Base-by-base conservation (phyloP, 2,797 vertebrate species). In the Pelochelys cantorii region DNA sequence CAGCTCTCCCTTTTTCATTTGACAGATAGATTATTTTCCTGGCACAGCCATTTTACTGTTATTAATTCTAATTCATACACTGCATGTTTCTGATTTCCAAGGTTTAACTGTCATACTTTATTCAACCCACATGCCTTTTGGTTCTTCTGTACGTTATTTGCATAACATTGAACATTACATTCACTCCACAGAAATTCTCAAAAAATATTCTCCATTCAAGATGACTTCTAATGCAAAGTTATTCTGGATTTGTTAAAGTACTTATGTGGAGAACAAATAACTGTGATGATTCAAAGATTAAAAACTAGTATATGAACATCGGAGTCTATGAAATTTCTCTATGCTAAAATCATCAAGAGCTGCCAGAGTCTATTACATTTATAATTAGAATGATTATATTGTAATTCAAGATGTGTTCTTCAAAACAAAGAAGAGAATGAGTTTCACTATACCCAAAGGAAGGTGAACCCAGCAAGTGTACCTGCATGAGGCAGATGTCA, bases 391-490 rank as follows among this genome's bases (percentile, higher is more conserved):
- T 94, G 71, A 96, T 95, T 96, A 93, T 89, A 96, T 95, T 96
- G 95, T 97, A 98, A 98, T 97, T 96, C 93, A 98, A 95, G 71
- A 93, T 95, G 65, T 94, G 85, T 90, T 97, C 89, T 96, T 96
- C 62, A 94, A 71, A 96, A 94, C 96, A 80, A 95, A 93, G 78
- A 97, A 93, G 25, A 95, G 68, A 94, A 93, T 86, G 34, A 88
- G 79, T 94, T 93, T 96, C 88, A 95, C 94, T 91, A 93, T 4
- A 96, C 25, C 27, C 52, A 91, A 88, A 93, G 37, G 42, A 91
- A 89, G 79, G 87, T 88, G 90, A 97, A 89, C 34, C 68, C 29
- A 48, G 42, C 31, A 92, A 94, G 78, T 71, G 90, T 94, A 94
- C 84, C 56, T 93, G 93, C 87, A 74, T 71, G 90, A 96, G 90